Conservation (phyloP, 1,140 invertebrate genomes). For the Eurosta solidaginis region DNA sequence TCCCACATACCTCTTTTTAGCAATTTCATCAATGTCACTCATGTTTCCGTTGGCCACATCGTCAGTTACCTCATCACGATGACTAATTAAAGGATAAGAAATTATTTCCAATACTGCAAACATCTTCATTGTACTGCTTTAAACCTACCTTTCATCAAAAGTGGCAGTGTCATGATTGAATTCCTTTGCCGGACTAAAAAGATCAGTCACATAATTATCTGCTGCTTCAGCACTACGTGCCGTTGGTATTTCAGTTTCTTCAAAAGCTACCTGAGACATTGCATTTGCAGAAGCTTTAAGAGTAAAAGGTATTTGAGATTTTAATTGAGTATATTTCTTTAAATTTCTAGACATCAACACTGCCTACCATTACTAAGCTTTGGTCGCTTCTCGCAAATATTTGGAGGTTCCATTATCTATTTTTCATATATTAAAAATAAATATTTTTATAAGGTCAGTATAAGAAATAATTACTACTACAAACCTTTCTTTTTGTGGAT, state of each 20-base stretch:
- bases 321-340: neutral
- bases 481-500: slow-evolving; percentile 25
- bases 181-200: neutral
- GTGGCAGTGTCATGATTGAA: neutral
- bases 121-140: no score
- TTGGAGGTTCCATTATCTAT: neutral
- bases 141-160: neutral
- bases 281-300: neutral
- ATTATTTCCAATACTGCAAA: no score
- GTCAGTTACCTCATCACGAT: neutral
- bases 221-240: neutral
- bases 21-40: no score
- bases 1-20: no score
- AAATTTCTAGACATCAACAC: no score
- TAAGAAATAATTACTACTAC: neutral
- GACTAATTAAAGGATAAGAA: neutral
- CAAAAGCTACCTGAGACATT: neutral
- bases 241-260: neutral
- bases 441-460: neutral
- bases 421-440: neutral
- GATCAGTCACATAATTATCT: neutral
- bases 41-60: neutral
- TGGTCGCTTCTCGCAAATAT: neutral
- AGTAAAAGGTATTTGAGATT: neutral
- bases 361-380: neutral